Conservation (phyloP, 2,797 vertebrate species). For the Bradypodion pumilum region DNA sequence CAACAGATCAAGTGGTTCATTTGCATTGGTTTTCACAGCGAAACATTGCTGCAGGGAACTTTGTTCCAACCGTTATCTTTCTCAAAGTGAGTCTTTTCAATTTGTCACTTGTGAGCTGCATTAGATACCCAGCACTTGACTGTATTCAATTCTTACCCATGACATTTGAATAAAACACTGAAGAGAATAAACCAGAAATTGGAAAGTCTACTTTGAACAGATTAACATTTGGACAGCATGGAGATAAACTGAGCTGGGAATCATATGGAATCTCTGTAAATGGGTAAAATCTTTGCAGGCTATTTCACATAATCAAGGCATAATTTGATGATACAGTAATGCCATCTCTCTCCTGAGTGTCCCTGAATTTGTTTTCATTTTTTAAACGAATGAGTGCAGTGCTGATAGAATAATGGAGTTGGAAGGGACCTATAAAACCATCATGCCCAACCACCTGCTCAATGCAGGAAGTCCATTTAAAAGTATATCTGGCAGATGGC, state of each 20-base stretch:
- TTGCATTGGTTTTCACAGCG: background rate
- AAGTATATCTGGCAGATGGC: too few species aligned
- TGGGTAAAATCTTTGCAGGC: too few species aligned
- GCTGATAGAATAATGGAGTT: background rate
- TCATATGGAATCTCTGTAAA: background rate
- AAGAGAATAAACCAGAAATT: too few species aligned
- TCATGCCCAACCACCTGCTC: too few species aligned
- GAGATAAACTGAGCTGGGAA: background rate
- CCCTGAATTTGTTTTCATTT: too few species aligned
- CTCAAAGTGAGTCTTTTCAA: background rate
- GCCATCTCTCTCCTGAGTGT: too few species aligned
- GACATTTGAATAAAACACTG: background rate
- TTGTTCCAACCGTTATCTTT: background rate
- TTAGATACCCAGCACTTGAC: background rate
- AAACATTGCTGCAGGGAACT: background rate
- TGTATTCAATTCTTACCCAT: background rate
- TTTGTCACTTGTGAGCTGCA: background rate
- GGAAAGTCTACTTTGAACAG: background rate
- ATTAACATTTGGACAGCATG: background rate
- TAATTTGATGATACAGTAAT: background rate
- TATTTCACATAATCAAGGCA: background rate
- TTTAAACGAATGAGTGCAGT: too few species aligned
- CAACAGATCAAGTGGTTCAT: background rate
- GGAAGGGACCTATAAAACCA: too few species aligned
- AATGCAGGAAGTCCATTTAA: too few species aligned